These are phyloP conservation scores for Rafetus swinhoei DNA, from an alignment of 2,113 vertebrate genomes.

Conservation along the genomic window DNA sequence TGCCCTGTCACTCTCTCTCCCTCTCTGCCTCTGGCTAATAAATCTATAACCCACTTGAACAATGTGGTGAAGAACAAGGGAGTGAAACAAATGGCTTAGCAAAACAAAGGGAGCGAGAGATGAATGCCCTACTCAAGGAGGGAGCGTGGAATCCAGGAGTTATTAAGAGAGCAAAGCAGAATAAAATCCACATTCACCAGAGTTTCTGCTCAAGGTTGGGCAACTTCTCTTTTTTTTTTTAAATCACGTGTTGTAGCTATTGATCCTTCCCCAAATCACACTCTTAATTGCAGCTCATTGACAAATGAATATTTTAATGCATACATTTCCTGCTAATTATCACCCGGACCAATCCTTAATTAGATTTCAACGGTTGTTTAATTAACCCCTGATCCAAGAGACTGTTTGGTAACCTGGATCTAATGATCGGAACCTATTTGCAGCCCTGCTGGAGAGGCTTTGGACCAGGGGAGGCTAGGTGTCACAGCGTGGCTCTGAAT, in stretches of 20 bases:
- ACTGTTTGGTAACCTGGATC: conserved; percentile 68
- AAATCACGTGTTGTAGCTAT: conserved; percentile 59
- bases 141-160: conserved; percentile 12
- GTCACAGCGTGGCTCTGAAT: background rate
- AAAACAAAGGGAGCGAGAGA: conserved; percentile 57
- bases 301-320: conserved; percentile 80
- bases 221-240: conserved; percentile 46
- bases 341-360: conserved; percentile 74
- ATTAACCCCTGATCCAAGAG: conserved; percentile 76
- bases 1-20: conserved; percentile 36
- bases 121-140: conserved; percentile 21
- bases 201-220: conserved; percentile 40
- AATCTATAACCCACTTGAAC: conserved; percentile 61
- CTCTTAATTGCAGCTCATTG: conserved; percentile 78
- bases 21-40: conserved; percentile 50
- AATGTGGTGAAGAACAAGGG: conserved; percentile 29
- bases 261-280: conserved; percentile 73
- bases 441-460: conserved; percentile 28
- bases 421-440: conserved; percentile 68
- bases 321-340: conserved; percentile 81
- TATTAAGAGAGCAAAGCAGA: conserved; percentile 22
- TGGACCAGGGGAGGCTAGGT: conserved; percentile 7
- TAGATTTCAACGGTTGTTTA: conserved; percentile 77
- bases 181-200: background rate
- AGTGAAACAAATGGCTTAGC: conserved; percentile 51